A percentile compares a stretch with the other conserved stretches of the same genome.
Evolutionary conservation across 2,113 vertebrate species (phyloP).

Genomic region (Pelodiscus sinensis): DNA sequence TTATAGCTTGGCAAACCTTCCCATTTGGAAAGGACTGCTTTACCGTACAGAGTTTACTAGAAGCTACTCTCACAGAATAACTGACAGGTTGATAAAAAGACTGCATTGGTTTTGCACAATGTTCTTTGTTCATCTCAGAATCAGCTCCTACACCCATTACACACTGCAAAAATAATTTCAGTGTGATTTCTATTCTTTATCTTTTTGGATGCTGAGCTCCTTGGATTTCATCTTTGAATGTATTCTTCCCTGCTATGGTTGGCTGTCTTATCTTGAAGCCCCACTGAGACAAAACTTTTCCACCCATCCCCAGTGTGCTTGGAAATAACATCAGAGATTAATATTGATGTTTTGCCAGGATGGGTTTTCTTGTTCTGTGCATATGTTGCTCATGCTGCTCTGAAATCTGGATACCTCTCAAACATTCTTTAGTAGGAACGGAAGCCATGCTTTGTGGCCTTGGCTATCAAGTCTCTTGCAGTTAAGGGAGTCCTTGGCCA

Average conservation of each 20-base stretch:
- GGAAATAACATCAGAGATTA: background rate
- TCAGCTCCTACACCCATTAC: background rate
- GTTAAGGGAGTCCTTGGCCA: background rate
- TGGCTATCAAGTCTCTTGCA: background rate
- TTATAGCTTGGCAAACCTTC: background rate
- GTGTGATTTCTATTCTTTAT: background rate
- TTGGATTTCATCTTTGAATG: background rate
- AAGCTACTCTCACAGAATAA: background rate
- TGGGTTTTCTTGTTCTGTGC: background rate
- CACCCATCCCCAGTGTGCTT: background rate
- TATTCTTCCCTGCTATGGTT: background rate
- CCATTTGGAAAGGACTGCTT: background rate
- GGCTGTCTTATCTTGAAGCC: background rate
- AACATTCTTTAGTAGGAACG: background rate
- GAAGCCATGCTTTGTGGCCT: background rate
- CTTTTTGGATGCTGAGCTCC: background rate
- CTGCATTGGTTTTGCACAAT: background rate
- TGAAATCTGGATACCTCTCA: background rate
- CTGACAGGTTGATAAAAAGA: background rate
- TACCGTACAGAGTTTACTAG: fast-evolving
- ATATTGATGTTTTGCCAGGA: background rate
- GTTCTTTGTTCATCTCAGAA: background rate
- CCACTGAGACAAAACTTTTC: fast-evolving
- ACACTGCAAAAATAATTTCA: background rate
- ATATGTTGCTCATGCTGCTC: background rate